Evolutionary conservation across 2,888 invertebrate species (phyloP).

Genomic region (Xestia xanthographa): DNA sequence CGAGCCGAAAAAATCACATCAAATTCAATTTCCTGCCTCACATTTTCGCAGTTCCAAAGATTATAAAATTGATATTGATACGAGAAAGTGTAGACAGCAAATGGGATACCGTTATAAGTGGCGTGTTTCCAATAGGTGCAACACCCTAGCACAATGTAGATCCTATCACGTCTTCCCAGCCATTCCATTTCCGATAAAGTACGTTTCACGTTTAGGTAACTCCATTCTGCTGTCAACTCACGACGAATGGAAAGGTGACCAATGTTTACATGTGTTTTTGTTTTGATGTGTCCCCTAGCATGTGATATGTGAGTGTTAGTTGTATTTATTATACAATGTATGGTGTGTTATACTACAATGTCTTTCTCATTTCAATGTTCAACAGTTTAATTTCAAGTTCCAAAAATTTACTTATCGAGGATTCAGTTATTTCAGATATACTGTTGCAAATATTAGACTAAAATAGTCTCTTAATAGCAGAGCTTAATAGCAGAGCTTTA

Average conservation of each 20-base stretch:
- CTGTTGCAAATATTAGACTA: too few species aligned
- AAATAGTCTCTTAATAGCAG: background rate
- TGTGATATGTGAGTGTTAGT: conserved; percentile 45
- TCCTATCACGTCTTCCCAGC: conserved; percentile 73
- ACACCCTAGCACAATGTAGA: conserved; percentile 74
- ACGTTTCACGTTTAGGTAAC: conserved; percentile 55
- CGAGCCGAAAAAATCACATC: conserved; percentile 32
- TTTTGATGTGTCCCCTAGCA: conserved; percentile 48
- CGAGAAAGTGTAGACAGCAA: conserved; percentile 57
- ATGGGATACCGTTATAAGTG: conserved; percentile 70
- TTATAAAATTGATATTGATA: conserved; percentile 55
- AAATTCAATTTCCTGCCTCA: conserved; percentile 30
- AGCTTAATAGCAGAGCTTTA: too few species aligned
- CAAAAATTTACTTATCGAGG: background rate
- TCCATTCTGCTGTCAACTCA: conserved; percentile 48
- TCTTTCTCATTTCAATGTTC: background rate
- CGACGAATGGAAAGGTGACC: conserved; percentile 38
- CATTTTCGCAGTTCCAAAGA: conserved; percentile 12
- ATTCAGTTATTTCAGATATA: background rate
- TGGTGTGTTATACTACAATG: background rate
- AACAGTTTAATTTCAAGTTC: background rate
- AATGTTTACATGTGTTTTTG: conserved; percentile 58
- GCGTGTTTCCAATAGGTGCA: conserved; percentile 71
- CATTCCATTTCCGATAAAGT: conserved; percentile 56
- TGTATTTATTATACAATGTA: background rate